Conservation (phyloP, 2,888 invertebrate species). For the Troilus luridus region DNA sequence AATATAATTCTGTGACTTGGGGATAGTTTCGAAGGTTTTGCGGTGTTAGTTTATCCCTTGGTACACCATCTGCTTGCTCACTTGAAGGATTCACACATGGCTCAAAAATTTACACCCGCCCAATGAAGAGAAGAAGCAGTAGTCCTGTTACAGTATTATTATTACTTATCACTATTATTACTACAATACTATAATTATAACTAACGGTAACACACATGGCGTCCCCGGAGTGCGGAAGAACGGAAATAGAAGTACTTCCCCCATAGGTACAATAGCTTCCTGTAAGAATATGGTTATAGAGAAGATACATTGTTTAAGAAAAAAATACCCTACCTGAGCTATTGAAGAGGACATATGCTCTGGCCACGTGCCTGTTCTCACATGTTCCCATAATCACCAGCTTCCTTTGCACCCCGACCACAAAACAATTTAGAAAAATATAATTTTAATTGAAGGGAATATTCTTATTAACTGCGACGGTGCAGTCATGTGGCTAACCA, state of each 20-base stretch:
- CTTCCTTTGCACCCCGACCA: background rate
- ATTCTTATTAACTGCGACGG: background rate
- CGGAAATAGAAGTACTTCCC: constrained; percentile 37
- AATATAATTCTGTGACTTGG: too few relatives aligned
- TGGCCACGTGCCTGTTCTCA: constrained; percentile 4
- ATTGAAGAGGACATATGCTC: constrained; percentile 25
- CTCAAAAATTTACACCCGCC: background rate
- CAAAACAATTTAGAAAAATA: constrained; percentile 35
- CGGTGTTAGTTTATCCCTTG: too few relatives aligned
- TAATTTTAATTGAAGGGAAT: constrained; percentile 18
- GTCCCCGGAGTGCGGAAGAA: background rate
- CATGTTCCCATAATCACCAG: constrained; percentile 28
- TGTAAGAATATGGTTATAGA: constrained; percentile 22
- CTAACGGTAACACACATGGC: constrained; percentile 20
- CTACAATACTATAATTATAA: background rate
- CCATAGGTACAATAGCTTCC: constrained; percentile 23
- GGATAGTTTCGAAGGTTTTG: too few relatives aligned
- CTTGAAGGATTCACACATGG: background rate
- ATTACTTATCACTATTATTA: background rate
- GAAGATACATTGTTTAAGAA: constrained; percentile 47
- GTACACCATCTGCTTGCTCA: background rate
- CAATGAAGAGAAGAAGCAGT: background rate
- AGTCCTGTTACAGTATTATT: constrained; percentile 15
- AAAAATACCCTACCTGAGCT: constrained; percentile 29
- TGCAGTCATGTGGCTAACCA: background rate